Base-by-base conservation (phyloP, 2,888 invertebrate genomes). In the Caenorhabditis uteleia region DNA sequence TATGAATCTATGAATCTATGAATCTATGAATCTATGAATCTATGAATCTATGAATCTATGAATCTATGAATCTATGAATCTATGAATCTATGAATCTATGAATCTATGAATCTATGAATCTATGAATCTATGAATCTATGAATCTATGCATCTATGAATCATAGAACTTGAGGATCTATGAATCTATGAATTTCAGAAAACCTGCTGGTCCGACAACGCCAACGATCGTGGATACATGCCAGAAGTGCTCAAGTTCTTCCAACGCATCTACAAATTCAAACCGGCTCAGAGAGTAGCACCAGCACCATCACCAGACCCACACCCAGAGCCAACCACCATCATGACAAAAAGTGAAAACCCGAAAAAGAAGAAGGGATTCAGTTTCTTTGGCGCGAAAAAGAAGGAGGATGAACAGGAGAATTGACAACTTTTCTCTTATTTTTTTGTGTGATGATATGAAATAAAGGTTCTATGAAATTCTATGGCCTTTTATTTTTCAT, bases 121-220 rank as follows among this genome's bases (percentile, higher is more conserved):
- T 29, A 29, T 8, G 12, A 8, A 12, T 29, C 29, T 8, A n/a
- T 8, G 18, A 8, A 18, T 38, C n/a, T 20, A n/a, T 8, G n/a
- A 43, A 6, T 29, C 42, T 29, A n/a, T n/a, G n/a, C n/a, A n/a
- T n/a, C n/a, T n/a, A n/a, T n/a, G n/a, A n/a, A n/a, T n/a, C n/a
- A n/a, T n/a, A n/a, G n/a, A n/a, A n/a, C 29, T 29, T 29, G 12
- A 29, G 12, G 6, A 12, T 29, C 29, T 8, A n/a, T 8, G 18
- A 8, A 18, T 38, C n/a, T 20, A n/a, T 8, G n/a, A 43, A 6
- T 29, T 50, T 29, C 38, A 65, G 66, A 59, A 56, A 25, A 16
- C 38, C 14, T 66, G 66, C 14, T 66, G 66, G 66, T 27, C 50
- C 10, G 66, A 66, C n/a, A 55, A 47, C 34, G 38, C 66, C 0